phyloP scores from a whole-genome alignment of 2,888 invertebrate genomes.

The Scaptomyza caliginosa region DNA sequence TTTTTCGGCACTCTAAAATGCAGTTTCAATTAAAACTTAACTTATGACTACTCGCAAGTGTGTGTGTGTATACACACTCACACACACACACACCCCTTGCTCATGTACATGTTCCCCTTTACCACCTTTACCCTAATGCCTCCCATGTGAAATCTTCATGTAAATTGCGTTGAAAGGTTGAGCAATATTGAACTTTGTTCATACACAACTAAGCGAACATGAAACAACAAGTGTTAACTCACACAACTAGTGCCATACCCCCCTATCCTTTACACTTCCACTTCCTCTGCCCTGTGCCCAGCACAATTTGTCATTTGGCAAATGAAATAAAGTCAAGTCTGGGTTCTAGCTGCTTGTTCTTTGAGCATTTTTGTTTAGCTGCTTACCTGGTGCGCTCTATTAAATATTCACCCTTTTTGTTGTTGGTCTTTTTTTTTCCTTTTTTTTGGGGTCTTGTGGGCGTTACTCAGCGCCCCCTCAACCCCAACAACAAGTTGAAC shows the following conservation, averaged over 20 bases:
- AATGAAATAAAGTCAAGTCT: conserved; percentile 40
- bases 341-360: not conserved
- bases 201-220: conserved; percentile 33
- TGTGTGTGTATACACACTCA: not conserved
- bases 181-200: conserved; percentile 43
- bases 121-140: conserved; percentile 38
- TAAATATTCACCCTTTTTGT: conserved; percentile 74
- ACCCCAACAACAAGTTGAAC: conserved; percentile 21
- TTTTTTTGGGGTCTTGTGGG: conserved; percentile 20
- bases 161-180: conserved; percentile 73
- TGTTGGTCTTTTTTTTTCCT: not conserved
- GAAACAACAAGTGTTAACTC: conserved; percentile 71
- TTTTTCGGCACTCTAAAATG: not conserved
- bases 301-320: conserved; percentile 71
- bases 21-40: conserved; percentile 1
- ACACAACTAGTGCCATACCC: conserved; percentile 30
- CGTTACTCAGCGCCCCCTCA: conserved; percentile 5
- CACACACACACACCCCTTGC: not conserved
- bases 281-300: conserved; percentile 10
- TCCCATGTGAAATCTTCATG: conserved; percentile 62
- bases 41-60: conserved; percentile 2
- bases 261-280: not conserved
- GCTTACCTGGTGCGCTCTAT: conserved; percentile 56
- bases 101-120: not conserved
- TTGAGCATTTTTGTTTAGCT: conserved; percentile 11